Evolutionary conservation across 2,888 invertebrate genomes (phyloP).

Genomic region (Tipula unca): DNA sequence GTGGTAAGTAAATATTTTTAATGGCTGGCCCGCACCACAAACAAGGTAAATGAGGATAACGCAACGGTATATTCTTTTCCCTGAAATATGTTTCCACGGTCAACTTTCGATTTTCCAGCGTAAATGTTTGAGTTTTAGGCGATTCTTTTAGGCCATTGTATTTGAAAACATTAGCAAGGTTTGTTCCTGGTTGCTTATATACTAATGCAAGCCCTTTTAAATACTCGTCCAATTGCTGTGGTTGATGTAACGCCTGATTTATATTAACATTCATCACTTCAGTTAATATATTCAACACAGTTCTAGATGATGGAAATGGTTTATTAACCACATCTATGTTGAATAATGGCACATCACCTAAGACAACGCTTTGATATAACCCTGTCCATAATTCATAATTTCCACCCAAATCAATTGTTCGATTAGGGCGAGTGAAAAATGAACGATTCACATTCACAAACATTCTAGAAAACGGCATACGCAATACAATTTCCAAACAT

Average conservation of each 20-base stretch:
- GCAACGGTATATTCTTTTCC: neutral
- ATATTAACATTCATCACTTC: neutral
- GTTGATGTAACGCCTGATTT: neutral
- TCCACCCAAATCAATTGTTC: slow-evolving; percentile 50
- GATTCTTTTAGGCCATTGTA: slow-evolving; percentile 30
- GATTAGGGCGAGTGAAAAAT: slow-evolving; percentile 56
- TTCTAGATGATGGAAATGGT: slow-evolving; percentile 53
- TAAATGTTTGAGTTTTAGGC: slow-evolving; percentile 39
- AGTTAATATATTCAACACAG: slow-evolving; percentile 29
- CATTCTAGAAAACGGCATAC: slow-evolving; percentile 42
- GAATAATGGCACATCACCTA: slow-evolving; percentile 79
- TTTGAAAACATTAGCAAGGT: slow-evolving; percentile 30
- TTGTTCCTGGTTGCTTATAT: slow-evolving; percentile 32
- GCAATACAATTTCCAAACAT: slow-evolving; percentile 59
- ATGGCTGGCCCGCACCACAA: slow-evolving; percentile 41
- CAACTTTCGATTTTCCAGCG: slow-evolving; percentile 29
- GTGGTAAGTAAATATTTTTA: slow-evolving; percentile 68
- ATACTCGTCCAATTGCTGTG: slow-evolving; percentile 22
- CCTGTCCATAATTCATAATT: slow-evolving; percentile 91
- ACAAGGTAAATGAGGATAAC: slow-evolving; percentile 66
- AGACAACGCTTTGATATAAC: slow-evolving; percentile 82
- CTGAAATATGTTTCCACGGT: slow-evolving; percentile 37
- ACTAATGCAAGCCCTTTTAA: slow-evolving; percentile 32
- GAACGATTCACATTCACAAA: slow-evolving; percentile 46
- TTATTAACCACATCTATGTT: slow-evolving; percentile 88